Base-by-base conservation (phyloP, 2,888 invertebrate genomes). In the Teinopalpus imperialis region DNA sequence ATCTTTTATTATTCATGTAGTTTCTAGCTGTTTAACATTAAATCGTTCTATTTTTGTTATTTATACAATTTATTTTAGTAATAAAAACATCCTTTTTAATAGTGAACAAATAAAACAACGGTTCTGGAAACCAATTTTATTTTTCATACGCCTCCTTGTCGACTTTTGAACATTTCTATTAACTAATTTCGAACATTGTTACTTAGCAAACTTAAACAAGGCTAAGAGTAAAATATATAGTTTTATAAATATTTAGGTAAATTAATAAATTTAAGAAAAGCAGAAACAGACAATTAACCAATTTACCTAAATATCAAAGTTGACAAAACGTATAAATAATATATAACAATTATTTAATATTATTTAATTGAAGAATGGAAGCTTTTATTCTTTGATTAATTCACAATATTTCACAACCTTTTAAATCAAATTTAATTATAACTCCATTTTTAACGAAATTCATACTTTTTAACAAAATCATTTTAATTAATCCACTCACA, bases 391-490 rank as follows among this genome's bases (percentile, higher is more conserved):
- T 20, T 27, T 27, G 8, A 32, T 35, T 13, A 43, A 35, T 18
- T 27, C 5, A 42, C 8, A 14, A 21, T 18, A 20, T 18, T 27
- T 45, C 44, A 45, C 44, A 45, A 45, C 44, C 44, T 14, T 32
- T 45, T 45, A 39, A 45, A 45, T 24, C 12, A 44, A 44, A 45
- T 16, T 31, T 21, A 44, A 44, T 32, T 18, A 34, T 34, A 32
- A 9, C 13, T 12, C n/a, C 24, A 6, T 32, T 24, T 32, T 7
- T 14, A 8, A 37, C n/a, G n/a, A n/a, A n/a, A 44, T 18, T 13
- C 12, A 44, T 37, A 8, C 9, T 20, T 29, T 7, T 14, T 12
- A 44, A 44, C 24, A 32, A 24, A 26, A 12, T 1, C 26, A 10
- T 3, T 31, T 12, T n/a, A 34, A 26, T 8, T 14, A 6, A 10